Conservation (phyloP, 2,797 vertebrate genomes). For the Glyptemys insculpta region DNA sequence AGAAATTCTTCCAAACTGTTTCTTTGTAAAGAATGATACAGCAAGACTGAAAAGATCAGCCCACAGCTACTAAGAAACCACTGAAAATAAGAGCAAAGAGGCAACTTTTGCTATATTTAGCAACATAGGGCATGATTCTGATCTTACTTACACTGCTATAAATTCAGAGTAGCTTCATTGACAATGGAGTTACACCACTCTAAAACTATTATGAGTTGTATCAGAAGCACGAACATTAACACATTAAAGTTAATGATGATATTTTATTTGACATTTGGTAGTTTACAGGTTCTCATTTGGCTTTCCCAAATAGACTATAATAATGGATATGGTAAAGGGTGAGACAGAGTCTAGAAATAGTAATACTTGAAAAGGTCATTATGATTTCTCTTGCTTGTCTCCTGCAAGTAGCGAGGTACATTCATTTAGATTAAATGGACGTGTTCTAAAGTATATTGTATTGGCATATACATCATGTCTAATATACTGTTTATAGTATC, state of each 20-base stretch:
- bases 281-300: constrained; percentile 55
- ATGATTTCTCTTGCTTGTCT: constrained; percentile 54
- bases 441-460: constrained; percentile 32
- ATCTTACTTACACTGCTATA: background rate
- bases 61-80: background rate
- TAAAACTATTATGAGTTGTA: constrained; percentile 39
- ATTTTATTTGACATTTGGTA: constrained; percentile 68
- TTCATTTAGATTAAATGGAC: constrained; percentile 64
- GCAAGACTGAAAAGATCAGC: background rate
- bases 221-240: constrained; percentile 42
- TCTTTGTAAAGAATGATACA: constrained; percentile 5
- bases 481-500: background rate
- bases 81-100: background rate
- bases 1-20: background rate
- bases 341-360: constrained; percentile 53
- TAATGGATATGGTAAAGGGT: constrained; percentile 59
- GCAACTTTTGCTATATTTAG: background rate
- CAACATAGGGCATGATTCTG: background rate
- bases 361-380: constrained; percentile 67
- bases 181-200: background rate
- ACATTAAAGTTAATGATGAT: constrained; percentile 63
- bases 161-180: constrained; percentile 25
- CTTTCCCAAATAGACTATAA: constrained; percentile 41
- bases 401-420: constrained; percentile 24
- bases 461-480: constrained; percentile 35